Evolutionary conservation across 2,113 vertebrate genomes (phyloP), one percentile per base, ranked within the genome.

Genomic region (Chloebia gouldiae): DNA sequence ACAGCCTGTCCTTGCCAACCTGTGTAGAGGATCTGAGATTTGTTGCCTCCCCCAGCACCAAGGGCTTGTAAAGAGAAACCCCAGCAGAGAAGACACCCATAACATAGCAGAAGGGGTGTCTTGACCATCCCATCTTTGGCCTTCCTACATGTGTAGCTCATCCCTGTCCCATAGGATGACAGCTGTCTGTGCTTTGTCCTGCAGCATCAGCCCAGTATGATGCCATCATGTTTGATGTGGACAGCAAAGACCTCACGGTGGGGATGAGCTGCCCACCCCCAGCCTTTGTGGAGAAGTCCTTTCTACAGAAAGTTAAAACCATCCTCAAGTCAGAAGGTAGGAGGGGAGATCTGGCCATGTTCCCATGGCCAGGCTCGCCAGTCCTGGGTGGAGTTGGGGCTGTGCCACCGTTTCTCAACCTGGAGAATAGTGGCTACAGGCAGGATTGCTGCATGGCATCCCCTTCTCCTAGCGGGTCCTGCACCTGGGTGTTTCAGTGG

Each of bases 191-290:
- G 13, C 30, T 90, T 28, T 24, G 37, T 96, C 71, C 86, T 45
- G 15, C 92, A 99, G 99, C 96, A 4, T 81, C 68, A 78, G 96
- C 96, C 64, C 88, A 19, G 59, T 99, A 98, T 9, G 98, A 99
- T 14, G 97, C 97, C 47, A 47, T 99, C 85, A 99, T 99, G 98
- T 99, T 99, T 16, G 99, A 99, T 50, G 99, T 99, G 25, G 99
- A 99, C 97, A 99, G 98, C 83, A 99, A 99, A 96, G 99, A 99
- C 79, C 96, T 98, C 31, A 97, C 96, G 0, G 75, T 99, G 93
- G 99, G 99, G 11, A 99, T 99, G 98, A 99, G 99, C 94, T 99
- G 99, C 90, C 99, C 99, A 0, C 99, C 99, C 3, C 97, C 98
- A 72, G 98, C 98, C 31, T 99, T 99, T 75, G 98, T 99, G 86